phyloP scores from a whole-genome alignment of 2,888 invertebrate genomes.

The Trichacis sp. region DNA sequence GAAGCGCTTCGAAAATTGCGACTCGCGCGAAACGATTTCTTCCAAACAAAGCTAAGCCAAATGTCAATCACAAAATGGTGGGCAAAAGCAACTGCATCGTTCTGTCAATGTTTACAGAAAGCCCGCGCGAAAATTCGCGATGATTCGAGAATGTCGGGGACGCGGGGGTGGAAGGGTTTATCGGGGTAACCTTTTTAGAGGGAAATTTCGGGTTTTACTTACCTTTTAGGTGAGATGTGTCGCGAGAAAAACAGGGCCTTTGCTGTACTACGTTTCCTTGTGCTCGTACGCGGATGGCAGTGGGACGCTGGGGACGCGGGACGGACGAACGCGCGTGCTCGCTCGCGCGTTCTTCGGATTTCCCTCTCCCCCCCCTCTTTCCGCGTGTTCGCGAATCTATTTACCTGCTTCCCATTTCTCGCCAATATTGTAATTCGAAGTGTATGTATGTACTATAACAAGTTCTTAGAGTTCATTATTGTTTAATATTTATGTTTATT shows the following conservation, averaged over 20 bases:
- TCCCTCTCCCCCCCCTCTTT: conserved; percentile 7
- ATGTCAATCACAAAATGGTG: conserved; percentile 59
- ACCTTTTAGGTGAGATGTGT: conserved; percentile 21
- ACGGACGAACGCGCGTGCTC: conserved; percentile 22
- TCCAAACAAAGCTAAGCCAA: conserved; percentile 38
- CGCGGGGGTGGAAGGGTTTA: neutral
- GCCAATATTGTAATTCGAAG: too few relatives aligned
- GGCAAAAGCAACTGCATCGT: conserved; percentile 44
- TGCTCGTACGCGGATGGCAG: conserved; percentile 45
- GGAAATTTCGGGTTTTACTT: conserved; percentile 17
- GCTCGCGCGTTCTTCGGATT: conserved; percentile 22
- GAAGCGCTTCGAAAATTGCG: conserved; percentile 9
- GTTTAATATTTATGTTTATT: too few relatives aligned
- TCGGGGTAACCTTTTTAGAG: neutral
- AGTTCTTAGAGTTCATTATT: too few relatives aligned
- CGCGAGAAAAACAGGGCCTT: conserved; percentile 30
- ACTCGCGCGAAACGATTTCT: conserved; percentile 43
- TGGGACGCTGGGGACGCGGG: conserved; percentile 36
- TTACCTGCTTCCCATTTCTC: too few relatives aligned
- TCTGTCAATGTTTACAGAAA: conserved; percentile 1
- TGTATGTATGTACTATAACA: too few relatives aligned
- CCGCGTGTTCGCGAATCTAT: too few relatives aligned
- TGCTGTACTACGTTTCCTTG: conserved; percentile 41
- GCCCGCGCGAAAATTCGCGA: neutral
- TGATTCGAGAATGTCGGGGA: neutral